A percentile compares a stretch with the other conserved stretches of the same genome.
phyloP scores from a whole-genome alignment of 2,888 invertebrate species.

The Psylliodes chrysocephalus region DNA sequence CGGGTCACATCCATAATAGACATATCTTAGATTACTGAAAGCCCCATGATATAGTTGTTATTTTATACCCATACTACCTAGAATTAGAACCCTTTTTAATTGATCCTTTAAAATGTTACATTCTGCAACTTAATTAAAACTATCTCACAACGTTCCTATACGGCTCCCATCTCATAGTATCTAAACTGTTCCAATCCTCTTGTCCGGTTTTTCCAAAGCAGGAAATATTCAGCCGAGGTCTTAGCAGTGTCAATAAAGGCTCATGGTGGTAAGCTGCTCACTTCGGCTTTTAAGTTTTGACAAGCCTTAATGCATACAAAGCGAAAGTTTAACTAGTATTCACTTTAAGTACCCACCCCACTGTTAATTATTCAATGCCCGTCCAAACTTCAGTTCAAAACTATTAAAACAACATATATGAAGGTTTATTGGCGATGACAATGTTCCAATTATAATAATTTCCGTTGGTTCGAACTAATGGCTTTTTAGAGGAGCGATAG shows the following conservation, averaged over 20 bases:
- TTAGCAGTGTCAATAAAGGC: background rate
- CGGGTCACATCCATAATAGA: too few relatives aligned
- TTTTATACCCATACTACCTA: too few relatives aligned
- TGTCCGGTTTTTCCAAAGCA: too few relatives aligned
- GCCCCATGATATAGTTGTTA: too few relatives aligned
- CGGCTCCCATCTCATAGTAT: too few relatives aligned
- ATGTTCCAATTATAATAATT: conserved; percentile 17
- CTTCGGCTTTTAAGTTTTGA: conserved; percentile 7
- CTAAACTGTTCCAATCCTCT: too few relatives aligned
- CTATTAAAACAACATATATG: conserved; percentile 15
- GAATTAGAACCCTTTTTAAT: too few relatives aligned
- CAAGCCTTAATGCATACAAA: conserved; percentile 16
- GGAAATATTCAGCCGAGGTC: background rate
- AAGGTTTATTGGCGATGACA: conserved; percentile 14
- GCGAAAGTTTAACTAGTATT: conserved; percentile 23
- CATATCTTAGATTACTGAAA: too few relatives aligned
- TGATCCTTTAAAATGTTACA: too few relatives aligned
- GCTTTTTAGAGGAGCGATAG: conserved; percentile 14
- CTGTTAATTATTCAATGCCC: conserved; percentile 19
- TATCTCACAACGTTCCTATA: too few relatives aligned
- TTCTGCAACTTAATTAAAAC: too few relatives aligned
- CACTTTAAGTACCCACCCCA: conserved; percentile 11
- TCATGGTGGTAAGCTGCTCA: background rate
- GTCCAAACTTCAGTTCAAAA: conserved; percentile 17
- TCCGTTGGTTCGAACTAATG: conserved; percentile 11